phyloP scores from a whole-genome alignment of 2,888 invertebrate species.

The Keiferia lycopersicella region DNA sequence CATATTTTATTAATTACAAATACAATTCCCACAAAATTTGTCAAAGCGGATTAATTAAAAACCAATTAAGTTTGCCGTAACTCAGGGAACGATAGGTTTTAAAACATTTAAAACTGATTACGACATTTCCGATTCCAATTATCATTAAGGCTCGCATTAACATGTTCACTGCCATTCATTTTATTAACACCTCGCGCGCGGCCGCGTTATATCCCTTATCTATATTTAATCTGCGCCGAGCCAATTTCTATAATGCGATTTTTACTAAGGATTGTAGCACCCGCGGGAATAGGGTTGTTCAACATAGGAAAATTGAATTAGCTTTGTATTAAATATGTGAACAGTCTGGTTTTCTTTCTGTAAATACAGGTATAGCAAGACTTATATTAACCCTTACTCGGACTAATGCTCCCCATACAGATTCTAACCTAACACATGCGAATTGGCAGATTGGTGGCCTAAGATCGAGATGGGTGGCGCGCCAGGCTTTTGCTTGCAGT shows the following conservation, averaged over 20 bases:
- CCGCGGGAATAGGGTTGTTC: conserved; percentile 33
- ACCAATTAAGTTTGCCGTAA: background rate
- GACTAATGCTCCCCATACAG: too few species aligned
- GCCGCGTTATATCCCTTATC: conserved; percentile 37
- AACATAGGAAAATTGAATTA: background rate
- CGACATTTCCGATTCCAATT: conserved; percentile 11
- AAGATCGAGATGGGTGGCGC: too few species aligned
- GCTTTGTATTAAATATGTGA: too few species aligned
- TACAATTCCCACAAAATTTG: background rate
- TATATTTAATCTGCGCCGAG: conserved; percentile 30
- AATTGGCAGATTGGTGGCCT: too few species aligned
- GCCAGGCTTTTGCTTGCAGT: too few species aligned
- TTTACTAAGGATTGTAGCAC: conserved; percentile 43
- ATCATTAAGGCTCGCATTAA: conserved; percentile 7
- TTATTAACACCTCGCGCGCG: conserved; percentile 8
- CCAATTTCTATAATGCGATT: conserved; percentile 52
- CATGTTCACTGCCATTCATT: conserved; percentile 11
- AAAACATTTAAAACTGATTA: background rate
- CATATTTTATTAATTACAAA: too few species aligned
- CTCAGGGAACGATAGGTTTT: background rate
- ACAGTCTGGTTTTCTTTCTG: too few species aligned
- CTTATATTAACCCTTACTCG: too few species aligned
- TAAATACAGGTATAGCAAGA: too few species aligned
- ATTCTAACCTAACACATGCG: too few species aligned
- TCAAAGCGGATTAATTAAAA: background rate